Evolutionary conservation across 2,888 invertebrate species (phyloP).

Genomic region (Slavum lentiscoides): DNA sequence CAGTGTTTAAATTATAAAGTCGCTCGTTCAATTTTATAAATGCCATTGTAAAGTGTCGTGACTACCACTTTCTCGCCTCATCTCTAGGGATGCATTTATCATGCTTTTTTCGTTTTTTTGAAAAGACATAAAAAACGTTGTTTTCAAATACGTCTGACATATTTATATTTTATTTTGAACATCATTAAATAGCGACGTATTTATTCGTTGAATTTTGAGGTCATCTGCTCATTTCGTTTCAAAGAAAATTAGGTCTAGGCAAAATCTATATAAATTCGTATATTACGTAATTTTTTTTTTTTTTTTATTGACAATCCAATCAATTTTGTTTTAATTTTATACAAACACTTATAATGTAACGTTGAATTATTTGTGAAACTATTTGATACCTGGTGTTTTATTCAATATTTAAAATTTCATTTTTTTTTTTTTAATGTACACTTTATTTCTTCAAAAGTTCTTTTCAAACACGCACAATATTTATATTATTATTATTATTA

Average conservation of each 20-base stretch:
- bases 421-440: too few species aligned
- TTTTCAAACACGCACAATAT: too few species aligned
- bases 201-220: not conserved
- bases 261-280: not conserved
- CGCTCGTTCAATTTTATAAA: constrained; percentile 39
- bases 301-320: not conserved
- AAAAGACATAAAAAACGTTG: constrained; percentile 11
- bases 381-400: too few species aligned
- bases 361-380: too few species aligned
- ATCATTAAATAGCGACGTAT: constrained; percentile 2
- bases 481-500: too few species aligned
- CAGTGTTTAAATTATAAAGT: constrained; percentile 40
- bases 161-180: constrained; percentile 22
- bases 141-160: not conserved
- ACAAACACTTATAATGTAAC: not conserved
- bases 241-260: constrained; percentile 2
- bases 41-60: not conserved
- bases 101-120: constrained; percentile 21
- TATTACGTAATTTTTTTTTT: too few species aligned
- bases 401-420: too few species aligned
- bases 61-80: not conserved
- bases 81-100: constrained; percentile 35
- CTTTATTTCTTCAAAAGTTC: too few species aligned
- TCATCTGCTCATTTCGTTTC: not conserved
- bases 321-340: not conserved